Conservation (phyloP, 2,888 invertebrate genomes). For the Aporophyla nigra region DNA sequence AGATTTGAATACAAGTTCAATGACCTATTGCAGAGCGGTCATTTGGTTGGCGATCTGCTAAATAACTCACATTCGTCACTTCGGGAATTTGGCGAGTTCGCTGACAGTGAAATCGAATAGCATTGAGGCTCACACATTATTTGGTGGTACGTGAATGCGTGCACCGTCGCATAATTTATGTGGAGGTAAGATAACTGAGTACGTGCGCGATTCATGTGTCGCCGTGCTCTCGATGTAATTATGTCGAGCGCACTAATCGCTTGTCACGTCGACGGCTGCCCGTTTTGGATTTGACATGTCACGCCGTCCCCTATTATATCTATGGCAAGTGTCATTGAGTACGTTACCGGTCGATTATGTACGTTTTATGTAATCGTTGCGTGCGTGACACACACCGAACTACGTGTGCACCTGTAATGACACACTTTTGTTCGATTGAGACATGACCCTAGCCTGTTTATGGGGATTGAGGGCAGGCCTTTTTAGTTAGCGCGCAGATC, state of each 20-base stretch:
- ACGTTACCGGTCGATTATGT: slow-evolving; percentile 68
- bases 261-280: slow-evolving; percentile 37
- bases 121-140: slow-evolving; percentile 10
- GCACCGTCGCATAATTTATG: background rate
- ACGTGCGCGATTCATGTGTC: background rate
- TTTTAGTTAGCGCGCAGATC: slow-evolving; percentile 46
- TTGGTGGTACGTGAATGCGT: background rate
- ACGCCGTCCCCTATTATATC: slow-evolving; percentile 20
- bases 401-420: slow-evolving; percentile 66
- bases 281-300: slow-evolving; percentile 28
- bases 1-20: slow-evolving; percentile 29
- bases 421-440: slow-evolving; percentile 66
- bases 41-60: background rate
- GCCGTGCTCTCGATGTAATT: slow-evolving; percentile 13
- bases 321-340: slow-evolving; percentile 52
- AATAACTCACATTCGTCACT: background rate
- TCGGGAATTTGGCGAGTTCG: background rate
- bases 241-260: slow-evolving; percentile 5
- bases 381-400: slow-evolving; percentile 51
- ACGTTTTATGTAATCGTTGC: slow-evolving; percentile 71
- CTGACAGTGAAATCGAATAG: slow-evolving; percentile 7
- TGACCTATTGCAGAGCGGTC: background rate
- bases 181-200: background rate
- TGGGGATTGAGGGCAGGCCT: slow-evolving; percentile 57
- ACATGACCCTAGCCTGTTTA: slow-evolving; percentile 61